Evolutionary conservation across 2,113 vertebrate genomes (phyloP).

Genomic region (Datnioides undecimradiatus): DNA sequence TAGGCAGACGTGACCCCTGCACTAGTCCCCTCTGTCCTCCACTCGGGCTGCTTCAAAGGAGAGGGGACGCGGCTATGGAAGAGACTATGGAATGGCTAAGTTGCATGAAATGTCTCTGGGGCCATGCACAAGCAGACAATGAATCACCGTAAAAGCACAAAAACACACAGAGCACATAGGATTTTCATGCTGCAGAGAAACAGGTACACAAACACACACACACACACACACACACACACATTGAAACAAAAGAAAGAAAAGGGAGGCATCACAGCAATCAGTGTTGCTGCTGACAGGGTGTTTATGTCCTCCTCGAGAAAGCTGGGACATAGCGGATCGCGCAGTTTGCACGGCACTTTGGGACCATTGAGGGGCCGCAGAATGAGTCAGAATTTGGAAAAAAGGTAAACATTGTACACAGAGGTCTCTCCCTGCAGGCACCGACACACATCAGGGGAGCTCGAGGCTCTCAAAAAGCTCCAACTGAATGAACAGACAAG

Average conservation of each 20-base stretch:
- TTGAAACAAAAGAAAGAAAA: slow-evolving; percentile 41
- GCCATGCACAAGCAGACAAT: slow-evolving; percentile 83
- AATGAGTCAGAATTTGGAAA: slow-evolving; percentile 62
- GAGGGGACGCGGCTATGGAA: slow-evolving; percentile 39
- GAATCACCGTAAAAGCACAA: slow-evolving; percentile 55
- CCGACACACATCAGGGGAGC: slow-evolving; percentile 73
- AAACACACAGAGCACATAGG: slow-evolving; percentile 54
- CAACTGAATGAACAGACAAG: slow-evolving; percentile 86
- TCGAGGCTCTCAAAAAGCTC: slow-evolving; percentile 78
- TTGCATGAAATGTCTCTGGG: slow-evolving; percentile 77
- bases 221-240: background rate
- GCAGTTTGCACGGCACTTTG: slow-evolving; percentile 55
- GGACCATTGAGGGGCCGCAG: slow-evolving; percentile 58
- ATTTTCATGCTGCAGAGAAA: slow-evolving; percentile 69
- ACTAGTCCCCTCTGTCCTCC: slow-evolving; percentile 52
- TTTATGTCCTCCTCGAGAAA: slow-evolving; percentile 61
- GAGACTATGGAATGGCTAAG: slow-evolving; percentile 66
- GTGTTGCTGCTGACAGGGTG: slow-evolving; percentile 40
- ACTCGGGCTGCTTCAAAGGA: slow-evolving; percentile 41
- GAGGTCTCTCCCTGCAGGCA: slow-evolving; percentile 69
- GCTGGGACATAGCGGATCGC: slow-evolving; percentile 53
- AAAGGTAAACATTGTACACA: slow-evolving; percentile 66
- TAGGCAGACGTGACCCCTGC: slow-evolving; percentile 50
- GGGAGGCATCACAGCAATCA: slow-evolving; percentile 58
- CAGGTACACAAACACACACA: slow-evolving; percentile 19